These are phyloP conservation scores for Dinoponera quadriceps DNA, from an alignment of 1,140 invertebrate species.

Conservation along the genomic window DNA sequence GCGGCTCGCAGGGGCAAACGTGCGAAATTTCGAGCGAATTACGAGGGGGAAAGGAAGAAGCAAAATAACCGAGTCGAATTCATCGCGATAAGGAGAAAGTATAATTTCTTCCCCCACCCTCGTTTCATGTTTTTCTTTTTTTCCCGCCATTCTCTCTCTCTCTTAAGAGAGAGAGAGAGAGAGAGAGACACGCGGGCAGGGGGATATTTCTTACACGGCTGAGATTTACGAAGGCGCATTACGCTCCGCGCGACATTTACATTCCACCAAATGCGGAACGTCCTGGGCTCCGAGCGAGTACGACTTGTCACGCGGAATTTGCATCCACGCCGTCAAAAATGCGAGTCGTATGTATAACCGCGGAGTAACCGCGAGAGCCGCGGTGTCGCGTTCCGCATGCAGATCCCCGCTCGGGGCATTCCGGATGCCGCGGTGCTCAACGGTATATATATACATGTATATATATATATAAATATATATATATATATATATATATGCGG, in stretches of 20 bases:
- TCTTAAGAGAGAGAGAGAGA: background rate
- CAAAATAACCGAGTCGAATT: background rate
- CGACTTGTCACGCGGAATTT: background rate
- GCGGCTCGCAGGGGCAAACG: background rate
- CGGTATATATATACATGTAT: background rate
- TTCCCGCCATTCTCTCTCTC: no score
- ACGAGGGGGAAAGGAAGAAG: no score
- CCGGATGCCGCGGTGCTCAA: background rate
- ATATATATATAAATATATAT: no score
- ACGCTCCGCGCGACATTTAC: background rate
- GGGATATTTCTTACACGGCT: background rate
- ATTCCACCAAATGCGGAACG: background rate
- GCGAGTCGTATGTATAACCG: background rate
- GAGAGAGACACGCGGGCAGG: background rate
- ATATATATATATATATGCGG: no score
- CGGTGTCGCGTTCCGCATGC: background rate
- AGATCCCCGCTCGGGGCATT: background rate
- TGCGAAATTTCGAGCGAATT: background rate
- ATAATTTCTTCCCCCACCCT: background rate
- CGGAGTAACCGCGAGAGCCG: background rate
- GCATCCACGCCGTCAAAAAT: constrained; percentile 1
- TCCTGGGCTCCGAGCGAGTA: background rate
- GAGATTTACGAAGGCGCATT: background rate
- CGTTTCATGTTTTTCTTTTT: background rate
- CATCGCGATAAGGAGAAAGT: no score